These are phyloP conservation scores for Callorhinus ursinus DNA, from an alignment of 2,113 vertebrate genomes.

Conservation along the genomic window DNA sequence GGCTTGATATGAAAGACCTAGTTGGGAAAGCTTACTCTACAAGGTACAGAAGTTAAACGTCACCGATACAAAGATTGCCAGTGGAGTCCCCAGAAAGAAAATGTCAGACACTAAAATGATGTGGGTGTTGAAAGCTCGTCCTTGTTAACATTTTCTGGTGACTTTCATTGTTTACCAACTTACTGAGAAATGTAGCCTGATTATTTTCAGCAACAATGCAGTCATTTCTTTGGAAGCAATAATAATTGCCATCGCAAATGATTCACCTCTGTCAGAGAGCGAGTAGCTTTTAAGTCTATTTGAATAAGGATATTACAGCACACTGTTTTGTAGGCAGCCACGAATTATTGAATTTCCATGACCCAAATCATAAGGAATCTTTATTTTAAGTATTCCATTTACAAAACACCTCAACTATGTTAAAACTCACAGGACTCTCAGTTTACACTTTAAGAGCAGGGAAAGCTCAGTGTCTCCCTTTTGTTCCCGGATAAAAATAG, in stretches of 20 bases:
- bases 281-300: background rate
- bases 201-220: background rate
- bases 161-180: background rate
- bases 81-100: background rate
- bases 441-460: background rate
- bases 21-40: background rate
- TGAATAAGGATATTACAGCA: background rate
- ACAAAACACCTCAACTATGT: background rate
- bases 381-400: constrained; percentile 36
- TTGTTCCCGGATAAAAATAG: constrained; percentile 42
- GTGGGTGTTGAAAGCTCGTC: background rate
- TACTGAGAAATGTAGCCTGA: background rate
- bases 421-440: constrained; percentile 11
- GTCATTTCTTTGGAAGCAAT: constrained; percentile 33
- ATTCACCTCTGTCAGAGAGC: background rate
- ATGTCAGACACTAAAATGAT: background rate
- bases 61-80: background rate
- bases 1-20: background rate
- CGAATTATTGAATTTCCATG: background rate
- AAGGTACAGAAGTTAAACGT: background rate
- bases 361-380: background rate
- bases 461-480: background rate
- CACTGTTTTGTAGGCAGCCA: background rate
- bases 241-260: background rate
- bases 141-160: background rate